Evolutionary conservation across 2,888 invertebrate species (phyloP), one percentile per base, ranked within the genome.

Genomic region (Noctua pronuba): DNA sequence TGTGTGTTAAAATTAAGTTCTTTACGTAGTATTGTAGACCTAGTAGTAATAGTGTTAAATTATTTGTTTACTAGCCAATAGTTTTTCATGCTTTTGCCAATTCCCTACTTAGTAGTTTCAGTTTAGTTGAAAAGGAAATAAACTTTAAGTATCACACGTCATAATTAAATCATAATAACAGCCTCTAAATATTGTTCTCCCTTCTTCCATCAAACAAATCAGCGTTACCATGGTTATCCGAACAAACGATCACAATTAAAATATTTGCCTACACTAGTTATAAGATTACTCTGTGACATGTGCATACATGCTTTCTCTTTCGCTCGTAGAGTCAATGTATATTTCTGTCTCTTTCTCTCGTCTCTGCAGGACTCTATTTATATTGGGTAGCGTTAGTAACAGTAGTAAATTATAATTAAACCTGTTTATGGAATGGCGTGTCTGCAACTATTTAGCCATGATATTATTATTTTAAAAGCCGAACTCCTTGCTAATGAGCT

Each of bases 301-400:
- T 90, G 88, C 86, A 89, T 87, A 87, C 77, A 81, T 68, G 70
- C 52, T 73, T 66, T 85, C 83, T 77, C 82, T 65, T 86, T 87
- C 64, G 49, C 70, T 69, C 82, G 2, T 60, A 7, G 3, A 11
- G 2, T 2, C 16, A 24, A 68, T 64, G n/a, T n/a, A n/a, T 87
- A 75, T 66, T 21, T 0, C 21, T 31, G 21, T 83, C 73, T 68
- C 80, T 1, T 77, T 91, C 84, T 21, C 74, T 28, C 85, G 73
- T 79, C 85, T 85, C 88, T 90, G 90, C 91, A 92, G 87, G 88
- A 87, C 85, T 88, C 88, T 87, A 87, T 88, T 89, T 90, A 89
- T 91, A 90, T 73, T 80, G 68, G 81, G 82, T 88, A 84, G 88
- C 86, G 88, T 88, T 86, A 75, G 87, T 84, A 87, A 89, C 88